phyloP scores from a whole-genome alignment of 2,113 vertebrate genomes.

The Phaethon lepturus region DNA sequence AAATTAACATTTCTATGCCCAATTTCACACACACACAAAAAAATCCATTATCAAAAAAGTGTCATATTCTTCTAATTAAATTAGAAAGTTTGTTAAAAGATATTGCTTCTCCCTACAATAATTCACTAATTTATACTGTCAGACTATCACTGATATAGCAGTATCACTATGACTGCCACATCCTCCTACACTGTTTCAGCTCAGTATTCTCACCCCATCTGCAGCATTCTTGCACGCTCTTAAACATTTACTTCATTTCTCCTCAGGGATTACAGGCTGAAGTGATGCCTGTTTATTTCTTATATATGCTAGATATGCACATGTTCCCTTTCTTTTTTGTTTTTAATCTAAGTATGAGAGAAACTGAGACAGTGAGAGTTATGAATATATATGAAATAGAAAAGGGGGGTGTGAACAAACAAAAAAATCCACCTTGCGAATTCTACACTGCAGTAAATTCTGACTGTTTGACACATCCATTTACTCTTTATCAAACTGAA shows the following conservation, averaged over 20 bases:
- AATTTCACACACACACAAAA: no score
- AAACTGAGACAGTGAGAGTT: neutral
- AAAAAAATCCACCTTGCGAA: accelerated
- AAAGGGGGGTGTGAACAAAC: neutral
- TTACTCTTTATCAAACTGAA: neutral
- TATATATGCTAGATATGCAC: neutral
- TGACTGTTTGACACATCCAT: neutral
- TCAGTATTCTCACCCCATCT: neutral
- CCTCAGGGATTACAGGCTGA: neutral
- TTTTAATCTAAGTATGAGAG: neutral
- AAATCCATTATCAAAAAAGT: neutral
- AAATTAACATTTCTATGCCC: neutral
- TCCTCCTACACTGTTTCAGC: neutral
- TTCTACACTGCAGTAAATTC: neutral
- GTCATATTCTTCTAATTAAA: neutral
- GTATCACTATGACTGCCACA: neutral
- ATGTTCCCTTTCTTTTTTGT: neutral
- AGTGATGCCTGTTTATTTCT: neutral
- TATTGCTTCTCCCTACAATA: neutral
- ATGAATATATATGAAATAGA: neutral
- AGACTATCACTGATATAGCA: neutral
- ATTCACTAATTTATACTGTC: neutral
- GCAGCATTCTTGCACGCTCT: neutral
- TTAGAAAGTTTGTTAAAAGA: neutral
- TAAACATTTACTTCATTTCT: neutral